Percentiles rank a stretch among this genome's conserved stretches.
Evolutionary conservation across 2,888 invertebrate species (phyloP).

Genomic region (Smittia aterrima): DNA sequence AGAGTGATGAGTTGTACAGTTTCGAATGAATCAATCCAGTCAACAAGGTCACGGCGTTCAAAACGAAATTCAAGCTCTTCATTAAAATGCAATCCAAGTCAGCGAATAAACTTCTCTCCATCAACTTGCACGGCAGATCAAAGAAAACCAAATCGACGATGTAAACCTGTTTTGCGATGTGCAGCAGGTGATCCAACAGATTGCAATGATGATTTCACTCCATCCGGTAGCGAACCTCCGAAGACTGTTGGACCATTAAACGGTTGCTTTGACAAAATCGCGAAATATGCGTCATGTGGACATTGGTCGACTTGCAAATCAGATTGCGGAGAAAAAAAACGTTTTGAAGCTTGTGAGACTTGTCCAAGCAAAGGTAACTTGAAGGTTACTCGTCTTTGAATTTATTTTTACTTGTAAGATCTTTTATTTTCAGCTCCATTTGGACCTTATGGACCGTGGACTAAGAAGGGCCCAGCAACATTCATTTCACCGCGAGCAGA

Average conservation of each 20-base stretch:
- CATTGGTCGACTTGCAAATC: background rate
- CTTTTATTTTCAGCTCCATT: constrained; percentile 20
- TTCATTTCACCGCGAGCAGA: background rate
- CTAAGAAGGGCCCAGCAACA: background rate
- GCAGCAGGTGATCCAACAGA: too few species aligned
- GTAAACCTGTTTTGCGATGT: too few species aligned
- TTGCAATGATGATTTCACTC: background rate
- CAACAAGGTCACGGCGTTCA: too few species aligned
- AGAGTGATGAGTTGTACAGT: too few species aligned
- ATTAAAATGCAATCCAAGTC: too few species aligned
- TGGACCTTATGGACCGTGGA: constrained; percentile 40
- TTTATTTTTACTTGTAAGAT: background rate
- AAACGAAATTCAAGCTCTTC: too few species aligned
- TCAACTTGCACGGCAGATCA: too few species aligned
- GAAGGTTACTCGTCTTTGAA: background rate
- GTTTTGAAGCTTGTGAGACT: background rate
- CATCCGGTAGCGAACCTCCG: background rate
- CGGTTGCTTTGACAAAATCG: background rate
- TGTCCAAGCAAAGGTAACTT: background rate
- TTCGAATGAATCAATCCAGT: too few species aligned
- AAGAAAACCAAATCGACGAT: too few species aligned
- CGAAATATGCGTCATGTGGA: constrained; percentile 28
- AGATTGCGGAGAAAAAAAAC: background rate
- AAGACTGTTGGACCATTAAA: constrained; percentile 17
- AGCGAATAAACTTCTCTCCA: too few species aligned